Conservation (phyloP, 92 coral and sea anemone species). For the Montipora capitata region DNA sequence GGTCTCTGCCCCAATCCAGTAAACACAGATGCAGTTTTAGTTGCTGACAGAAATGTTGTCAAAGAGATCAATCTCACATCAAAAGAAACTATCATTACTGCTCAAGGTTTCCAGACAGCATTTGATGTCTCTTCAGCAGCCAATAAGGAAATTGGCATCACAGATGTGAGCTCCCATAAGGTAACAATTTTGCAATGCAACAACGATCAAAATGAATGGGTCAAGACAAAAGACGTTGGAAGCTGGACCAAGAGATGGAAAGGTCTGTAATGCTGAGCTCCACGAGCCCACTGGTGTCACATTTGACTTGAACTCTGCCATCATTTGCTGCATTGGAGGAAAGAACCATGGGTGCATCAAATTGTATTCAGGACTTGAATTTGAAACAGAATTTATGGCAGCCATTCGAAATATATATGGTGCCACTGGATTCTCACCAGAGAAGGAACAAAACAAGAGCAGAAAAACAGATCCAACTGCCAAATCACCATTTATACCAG, state of each 20-base stretch:
- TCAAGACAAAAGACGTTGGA: constrained; percentile 21
- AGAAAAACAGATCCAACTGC: constrained; percentile 6
- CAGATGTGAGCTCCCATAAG: constrained; percentile 10
- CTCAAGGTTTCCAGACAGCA: constrained; percentile 54
- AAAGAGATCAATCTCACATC: too few species aligned
- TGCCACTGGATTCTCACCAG: constrained; percentile 71
- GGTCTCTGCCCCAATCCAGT: constrained; percentile 53
- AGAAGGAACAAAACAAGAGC: constrained; percentile 69
- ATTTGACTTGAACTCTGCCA: too few species aligned
- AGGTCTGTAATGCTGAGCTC: too few species aligned
- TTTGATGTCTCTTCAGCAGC: constrained; percentile 48
- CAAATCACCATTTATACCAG: constrained; percentile 45
- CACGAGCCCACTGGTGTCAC: too few species aligned
- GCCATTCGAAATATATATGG: not conserved
- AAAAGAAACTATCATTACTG: too few species aligned
- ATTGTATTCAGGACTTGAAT: constrained; percentile 52
- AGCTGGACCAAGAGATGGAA: constrained; percentile 30
- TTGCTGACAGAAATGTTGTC: too few species aligned
- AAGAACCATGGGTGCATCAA: constrained; percentile 57
- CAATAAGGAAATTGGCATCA: constrained; percentile 41
- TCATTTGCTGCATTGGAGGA: too few species aligned
- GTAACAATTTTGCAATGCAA: too few species aligned
- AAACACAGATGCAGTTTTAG: constrained; percentile 29
- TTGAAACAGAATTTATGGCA: too few species aligned
- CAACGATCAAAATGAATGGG: too few species aligned